Base-by-base conservation (phyloP, 2,888 invertebrate genomes). In the Phasia obesa region DNA sequence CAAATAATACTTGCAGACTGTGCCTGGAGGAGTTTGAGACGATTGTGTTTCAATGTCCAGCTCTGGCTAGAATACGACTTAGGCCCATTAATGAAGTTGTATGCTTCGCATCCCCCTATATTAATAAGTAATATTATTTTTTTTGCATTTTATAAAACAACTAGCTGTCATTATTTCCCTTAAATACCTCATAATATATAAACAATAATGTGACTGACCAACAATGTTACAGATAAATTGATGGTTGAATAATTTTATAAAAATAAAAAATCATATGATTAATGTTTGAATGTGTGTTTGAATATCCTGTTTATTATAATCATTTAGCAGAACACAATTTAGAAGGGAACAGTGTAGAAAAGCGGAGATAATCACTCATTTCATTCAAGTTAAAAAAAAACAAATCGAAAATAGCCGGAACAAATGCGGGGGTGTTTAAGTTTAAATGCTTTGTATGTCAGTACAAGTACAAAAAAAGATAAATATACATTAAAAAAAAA, bases 331-430 rank as follows among this genome's bases (percentile, higher is more conserved):
- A 15, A 42, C 11, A 15, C 13, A 42, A 42, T 15, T 42, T 42
- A 2, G 15, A n/a, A 42, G 15, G 13, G 15, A 42, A 42, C 38
- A 42, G 13, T 15, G 15, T 42, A 13, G 4, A 42, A 51, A 59
- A 27, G 27, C 27, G 67, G 59, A 49, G 27, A 42, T 25, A 5
- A 21, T 62, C 13, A 31, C 11, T 55, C 31, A 35, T 35, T 69
- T 53, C 76, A 77, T 77, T 77, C 53, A 60, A 53, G 23, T 59
- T 42, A 27, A 21, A 59, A 62, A 75, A 57, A 60, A 62, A 21
- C 2, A 44, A 44, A 13, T 44, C 31, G 13, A 38, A 53, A 73
- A 73, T 62, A 64, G 38, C 7, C 4, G 0, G 2, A 64, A 55
- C 15, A 49, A 70, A 67, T 53, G 76, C 27, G 76, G 42, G 38